Evolutionary conservation across 2,113 vertebrate species (phyloP).

Genomic region (human (Homo sapiens)): DNA sequence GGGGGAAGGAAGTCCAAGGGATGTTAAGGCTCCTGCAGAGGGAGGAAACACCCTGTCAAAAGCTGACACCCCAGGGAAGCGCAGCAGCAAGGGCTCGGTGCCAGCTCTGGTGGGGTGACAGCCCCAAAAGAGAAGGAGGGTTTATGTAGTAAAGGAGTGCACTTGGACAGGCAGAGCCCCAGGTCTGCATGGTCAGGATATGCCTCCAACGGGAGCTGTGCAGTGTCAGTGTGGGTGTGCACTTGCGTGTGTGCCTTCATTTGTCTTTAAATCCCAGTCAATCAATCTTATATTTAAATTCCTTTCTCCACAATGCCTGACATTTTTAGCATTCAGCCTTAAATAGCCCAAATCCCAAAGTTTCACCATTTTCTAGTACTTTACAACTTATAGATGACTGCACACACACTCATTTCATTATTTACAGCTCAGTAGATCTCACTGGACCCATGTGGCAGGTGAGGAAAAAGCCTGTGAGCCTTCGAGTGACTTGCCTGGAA

Average conservation of each 20-base stretch:
- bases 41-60: not conserved
- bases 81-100: fast-evolving
- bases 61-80: not conserved
- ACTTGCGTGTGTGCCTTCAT: not conserved
- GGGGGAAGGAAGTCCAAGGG: too few relatives aligned
- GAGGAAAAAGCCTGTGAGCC: not conserved
- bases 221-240: too few relatives aligned
- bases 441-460: not conserved
- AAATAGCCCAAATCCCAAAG: not conserved
- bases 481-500: not conserved
- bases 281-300: not conserved
- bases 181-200: not conserved
- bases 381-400: not conserved
- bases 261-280: not conserved
- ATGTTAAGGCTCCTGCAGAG: not conserved
- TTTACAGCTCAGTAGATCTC: not conserved
- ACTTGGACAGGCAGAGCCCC: not conserved
- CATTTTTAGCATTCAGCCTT: not conserved
- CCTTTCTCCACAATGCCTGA: not conserved
- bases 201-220: not conserved
- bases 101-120: not conserved
- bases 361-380: not conserved
- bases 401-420: not conserved
- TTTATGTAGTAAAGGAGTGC: not conserved
- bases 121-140: not conserved